Conservation (phyloP, 2,888 invertebrate genomes). For the Koerneria pararmatus region DNA sequence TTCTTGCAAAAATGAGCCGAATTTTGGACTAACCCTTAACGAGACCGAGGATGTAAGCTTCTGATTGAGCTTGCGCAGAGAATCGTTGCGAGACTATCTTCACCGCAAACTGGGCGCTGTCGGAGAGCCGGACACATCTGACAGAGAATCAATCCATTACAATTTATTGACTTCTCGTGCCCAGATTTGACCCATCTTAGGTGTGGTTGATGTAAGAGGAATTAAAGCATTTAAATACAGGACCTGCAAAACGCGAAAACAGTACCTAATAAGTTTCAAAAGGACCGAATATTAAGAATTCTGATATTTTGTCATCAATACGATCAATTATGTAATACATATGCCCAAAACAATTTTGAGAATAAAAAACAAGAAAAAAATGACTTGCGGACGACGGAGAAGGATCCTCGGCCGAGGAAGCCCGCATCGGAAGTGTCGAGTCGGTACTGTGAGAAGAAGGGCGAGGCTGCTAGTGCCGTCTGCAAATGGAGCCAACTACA, state of each 20-base stretch:
- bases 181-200: too few species aligned
- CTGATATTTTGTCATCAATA: too few species aligned
- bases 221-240: too few species aligned
- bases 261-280: too few species aligned
- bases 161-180: too few species aligned
- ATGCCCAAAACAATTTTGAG: not conserved
- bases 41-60: constrained; percentile 74
- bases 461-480: constrained; percentile 69
- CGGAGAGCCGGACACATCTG: constrained; percentile 15
- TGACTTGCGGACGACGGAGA: constrained; percentile 71
- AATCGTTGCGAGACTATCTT: constrained; percentile 70
- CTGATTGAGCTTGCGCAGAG: constrained; percentile 67
- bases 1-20: not conserved
- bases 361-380: not conserved
- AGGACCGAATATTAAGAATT: too few species aligned
- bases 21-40: constrained; percentile 70
- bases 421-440: constrained; percentile 70
- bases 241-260: too few species aligned
- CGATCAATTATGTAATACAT: too few species aligned
- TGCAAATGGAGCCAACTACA: too few species aligned
- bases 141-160: too few species aligned
- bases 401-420: constrained; percentile 81
- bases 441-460: constrained; percentile 80
- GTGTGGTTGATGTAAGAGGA: too few species aligned
- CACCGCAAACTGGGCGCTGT: constrained; percentile 15